Percentiles rank a stretch among this genome's conserved stretches.
phyloP scores from a whole-genome alignment of 2,888 invertebrate genomes.

The Microctonus brassicae region DNA sequence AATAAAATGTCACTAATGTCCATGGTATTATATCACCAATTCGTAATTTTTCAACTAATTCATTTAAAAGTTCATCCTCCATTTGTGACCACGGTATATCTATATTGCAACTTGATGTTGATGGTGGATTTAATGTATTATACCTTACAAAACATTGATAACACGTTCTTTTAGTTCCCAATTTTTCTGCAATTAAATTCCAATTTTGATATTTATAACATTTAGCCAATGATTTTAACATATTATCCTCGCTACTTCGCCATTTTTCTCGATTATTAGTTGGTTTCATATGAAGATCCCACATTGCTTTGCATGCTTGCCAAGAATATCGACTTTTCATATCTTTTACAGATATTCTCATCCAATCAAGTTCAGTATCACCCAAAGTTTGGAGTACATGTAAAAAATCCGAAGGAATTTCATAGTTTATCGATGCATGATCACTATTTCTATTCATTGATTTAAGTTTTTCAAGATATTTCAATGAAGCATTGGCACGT shows the following conservation, averaged over 20 bases:
- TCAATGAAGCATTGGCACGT: slow-evolving; percentile 65
- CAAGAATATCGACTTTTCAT: slow-evolving; percentile 74
- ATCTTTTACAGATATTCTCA: slow-evolving; percentile 70
- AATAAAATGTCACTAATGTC: slow-evolving; percentile 77
- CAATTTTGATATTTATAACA: slow-evolving; percentile 75
- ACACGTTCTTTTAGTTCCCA: slow-evolving; percentile 75
- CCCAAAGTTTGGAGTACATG: slow-evolving; percentile 53
- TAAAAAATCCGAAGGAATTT: slow-evolving; percentile 48
- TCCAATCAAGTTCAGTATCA: slow-evolving; percentile 73
- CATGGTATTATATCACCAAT: slow-evolving; percentile 81
- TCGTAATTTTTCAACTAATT: slow-evolving; percentile 75
- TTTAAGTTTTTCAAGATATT: slow-evolving; percentile 49
- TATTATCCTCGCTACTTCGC: slow-evolving; percentile 71
- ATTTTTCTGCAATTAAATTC: slow-evolving; percentile 74
- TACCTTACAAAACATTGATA: slow-evolving; percentile 81
- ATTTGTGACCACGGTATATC: slow-evolving; percentile 74
- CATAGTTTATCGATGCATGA: slow-evolving; percentile 2
- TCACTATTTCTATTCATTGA: slow-evolving; percentile 24
- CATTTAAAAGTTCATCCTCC: slow-evolving; percentile 78
- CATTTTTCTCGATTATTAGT: slow-evolving; percentile 75
- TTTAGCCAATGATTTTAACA: slow-evolving; percentile 66
- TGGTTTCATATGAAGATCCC: slow-evolving; percentile 81
- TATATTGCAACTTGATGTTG: slow-evolving; percentile 41
- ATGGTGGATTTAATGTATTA: slow-evolving; percentile 68
- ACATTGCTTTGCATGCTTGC: slow-evolving; percentile 78